Evolutionary conservation across 1,140 invertebrate genomes (phyloP), one percentile per base, ranked within the genome.

Genomic region (Drosophila erecta): DNA sequence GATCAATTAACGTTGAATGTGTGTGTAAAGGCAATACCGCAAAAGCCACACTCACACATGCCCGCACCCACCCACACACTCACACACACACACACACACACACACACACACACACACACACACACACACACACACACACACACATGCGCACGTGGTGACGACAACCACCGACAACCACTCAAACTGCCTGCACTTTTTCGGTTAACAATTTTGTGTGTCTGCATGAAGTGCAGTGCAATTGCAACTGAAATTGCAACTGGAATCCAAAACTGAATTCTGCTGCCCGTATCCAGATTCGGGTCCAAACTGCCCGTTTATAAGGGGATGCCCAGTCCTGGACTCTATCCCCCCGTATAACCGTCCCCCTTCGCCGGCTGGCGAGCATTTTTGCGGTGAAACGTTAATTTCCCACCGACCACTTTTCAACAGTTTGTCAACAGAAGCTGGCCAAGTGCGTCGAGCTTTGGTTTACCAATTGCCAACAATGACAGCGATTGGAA

Each of bases 1-100:
- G 84, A 89, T 89, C 84, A 89, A 89, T 89, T 89, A 89, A 89
- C 84, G 80, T 83, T 89, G 79, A 77, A 89, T 89, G 76, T 89
- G 84, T 79, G 76, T 81, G 83, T 65, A 79, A 62, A 79, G 79
- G 83, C 83, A 86, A 79, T 72, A 89, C 83, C 83, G 79, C 83
- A 87, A 89, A 83, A 89, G 75, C 83, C 84, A 57, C 83, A 86
- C 47, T 60, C 44, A 49, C 50, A 56, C 38, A 41, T 38, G 10
- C 10, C 4, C 37, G 37, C 17, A 8, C 10, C 12, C 17, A 44
- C 15, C 33, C 51, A 44, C 14, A 46, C 15, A 51, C 10, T n/a
- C 15, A 55, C 43, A 5, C 61, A 70, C 38, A 40, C 49, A 41
- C 20, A 15, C 22, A 17, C 50, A n/a, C 40, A 86, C 44, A 49